A percentile compares a stretch with the other conserved stretches of the same genome.
These are phyloP conservation scores for Perognathus longimembris DNA, from an alignment of 2,113 vertebrate genomes.

Conservation along the genomic window DNA sequence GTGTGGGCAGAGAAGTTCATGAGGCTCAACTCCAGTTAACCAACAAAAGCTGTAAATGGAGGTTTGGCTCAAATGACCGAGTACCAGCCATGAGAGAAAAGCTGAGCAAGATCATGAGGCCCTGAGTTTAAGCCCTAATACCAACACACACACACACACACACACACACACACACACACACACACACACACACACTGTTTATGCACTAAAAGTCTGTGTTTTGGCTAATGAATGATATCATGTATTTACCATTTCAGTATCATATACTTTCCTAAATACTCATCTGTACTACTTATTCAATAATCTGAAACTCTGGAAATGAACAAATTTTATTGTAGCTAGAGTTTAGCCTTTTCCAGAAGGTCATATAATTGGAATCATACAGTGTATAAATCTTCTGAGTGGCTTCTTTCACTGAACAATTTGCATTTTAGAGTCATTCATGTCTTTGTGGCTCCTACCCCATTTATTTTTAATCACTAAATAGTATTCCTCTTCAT, in stretches of 20 bases:
- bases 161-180: no score
- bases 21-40: no score
- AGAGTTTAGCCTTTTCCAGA: not conserved
- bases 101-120: no score
- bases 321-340: slow-evolving; percentile 16
- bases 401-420: slow-evolving; percentile 14
- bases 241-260: not conserved
- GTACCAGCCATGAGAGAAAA: no score
- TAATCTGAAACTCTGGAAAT: not conserved
- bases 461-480: not conserved
- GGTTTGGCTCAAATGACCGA: no score
- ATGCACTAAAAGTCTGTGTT: not conserved
- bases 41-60: no score
- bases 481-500: not conserved
- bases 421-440: not conserved
- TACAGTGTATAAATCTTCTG: not conserved
- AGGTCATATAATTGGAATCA: not conserved
- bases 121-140: no score
- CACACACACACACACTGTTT: not conserved
- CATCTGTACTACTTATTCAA: not conserved
- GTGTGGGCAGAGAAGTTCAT: no score
- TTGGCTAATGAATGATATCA: not conserved
- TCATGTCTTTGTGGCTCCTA: not conserved
- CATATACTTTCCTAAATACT: not conserved
- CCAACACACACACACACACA: no score